A percentile compares a stretch with the other conserved stretches of the same genome.
These are phyloP conservation scores for Sinhomidia bicolor DNA, from an alignment of 2,888 invertebrate species.

Conservation along the genomic window DNA sequence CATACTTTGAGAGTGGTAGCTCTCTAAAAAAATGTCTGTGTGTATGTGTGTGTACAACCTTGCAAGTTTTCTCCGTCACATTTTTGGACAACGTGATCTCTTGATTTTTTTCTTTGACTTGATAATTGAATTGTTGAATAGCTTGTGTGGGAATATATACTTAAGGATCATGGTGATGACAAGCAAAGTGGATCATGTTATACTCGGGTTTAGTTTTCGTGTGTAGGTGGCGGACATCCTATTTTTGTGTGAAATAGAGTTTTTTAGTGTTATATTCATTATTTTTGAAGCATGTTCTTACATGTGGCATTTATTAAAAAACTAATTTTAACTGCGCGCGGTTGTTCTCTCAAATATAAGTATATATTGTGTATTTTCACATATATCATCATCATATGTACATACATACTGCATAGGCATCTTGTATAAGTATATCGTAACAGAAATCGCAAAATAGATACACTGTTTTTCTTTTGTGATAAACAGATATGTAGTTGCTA, in stretches of 20 bases:
- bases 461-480: too few relatives aligned
- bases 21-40: not conserved
- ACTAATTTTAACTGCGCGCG: too few relatives aligned
- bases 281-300: too few relatives aligned
- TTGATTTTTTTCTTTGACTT: not conserved
- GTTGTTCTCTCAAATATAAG: too few relatives aligned
- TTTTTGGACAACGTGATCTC: constrained; percentile 45
- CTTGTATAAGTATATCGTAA: too few relatives aligned
- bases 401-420: too few relatives aligned
- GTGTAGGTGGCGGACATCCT: not conserved
- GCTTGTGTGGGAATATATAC: not conserved
- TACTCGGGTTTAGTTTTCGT: not conserved
- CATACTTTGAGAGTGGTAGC: not conserved
- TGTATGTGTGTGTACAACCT: not conserved
- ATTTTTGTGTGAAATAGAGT: not conserved
- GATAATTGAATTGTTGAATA: not conserved
- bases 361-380: too few relatives aligned
- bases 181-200: not conserved
- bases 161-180: not conserved
- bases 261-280: not conserved
- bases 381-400: too few relatives aligned
- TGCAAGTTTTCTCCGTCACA: constrained; percentile 4
- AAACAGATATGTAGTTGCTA: too few relatives aligned
- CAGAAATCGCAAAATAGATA: too few relatives aligned
- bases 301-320: too few relatives aligned